Percentiles rank a stretch among this genome's conserved stretches.
Evolutionary conservation across 2,888 invertebrate genomes (phyloP).

Genomic region (Sminthurides aquaticus): DNA sequence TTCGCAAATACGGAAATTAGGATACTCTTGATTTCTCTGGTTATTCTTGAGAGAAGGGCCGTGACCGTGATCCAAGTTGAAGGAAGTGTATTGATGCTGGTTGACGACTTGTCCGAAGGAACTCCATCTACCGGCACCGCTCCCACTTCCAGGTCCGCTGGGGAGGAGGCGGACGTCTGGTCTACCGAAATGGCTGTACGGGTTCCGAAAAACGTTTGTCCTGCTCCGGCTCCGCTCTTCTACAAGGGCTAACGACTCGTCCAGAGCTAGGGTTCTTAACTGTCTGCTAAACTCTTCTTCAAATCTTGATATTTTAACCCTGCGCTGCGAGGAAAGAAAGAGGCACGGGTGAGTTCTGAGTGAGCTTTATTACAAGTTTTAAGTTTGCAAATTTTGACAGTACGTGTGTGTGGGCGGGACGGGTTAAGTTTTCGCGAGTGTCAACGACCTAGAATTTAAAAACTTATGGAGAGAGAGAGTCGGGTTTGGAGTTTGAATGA

Average conservation of each 20-base stretch:
- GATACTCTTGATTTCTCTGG: constrained; percentile 36
- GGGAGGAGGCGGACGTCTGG: constrained; percentile 43
- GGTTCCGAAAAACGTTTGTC: constrained; percentile 41
- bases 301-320: constrained; percentile 38
- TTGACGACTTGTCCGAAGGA: constrained; percentile 27
- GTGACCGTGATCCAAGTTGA: constrained; percentile 35
- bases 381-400: too few relatives aligned
- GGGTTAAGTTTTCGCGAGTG: too few relatives aligned
- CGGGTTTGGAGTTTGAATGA: too few relatives aligned
- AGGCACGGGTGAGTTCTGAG: too few relatives aligned
- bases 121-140: constrained; percentile 24
- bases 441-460: too few relatives aligned
- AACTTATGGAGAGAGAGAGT: too few relatives aligned
- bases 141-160: constrained; percentile 29
- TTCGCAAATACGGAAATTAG: constrained; percentile 44
- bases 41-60: constrained; percentile 19
- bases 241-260: constrained; percentile 44
- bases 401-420: too few relatives aligned
- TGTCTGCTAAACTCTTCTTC: constrained; percentile 43
- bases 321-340: constrained; percentile 10
- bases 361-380: too few relatives aligned
- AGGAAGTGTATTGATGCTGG: constrained; percentile 35
- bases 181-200: constrained; percentile 44
- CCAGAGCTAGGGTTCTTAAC: constrained; percentile 43
- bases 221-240: constrained; percentile 41